These are phyloP conservation scores for Taenioides sp. DNA, from an alignment of 2,797 vertebrate genomes.

Conservation along the genomic window DNA sequence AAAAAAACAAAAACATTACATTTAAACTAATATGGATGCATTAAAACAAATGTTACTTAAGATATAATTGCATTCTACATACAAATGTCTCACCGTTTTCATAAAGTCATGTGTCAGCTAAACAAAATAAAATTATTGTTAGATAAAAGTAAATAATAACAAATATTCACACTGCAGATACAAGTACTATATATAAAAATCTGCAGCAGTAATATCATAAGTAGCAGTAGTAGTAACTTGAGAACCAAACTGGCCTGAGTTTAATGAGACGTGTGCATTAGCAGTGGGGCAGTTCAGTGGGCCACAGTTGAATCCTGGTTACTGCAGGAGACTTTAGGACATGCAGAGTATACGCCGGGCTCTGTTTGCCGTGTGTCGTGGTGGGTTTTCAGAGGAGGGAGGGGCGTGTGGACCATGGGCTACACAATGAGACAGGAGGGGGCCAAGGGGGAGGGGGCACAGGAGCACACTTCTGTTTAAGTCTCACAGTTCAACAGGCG, in stretches of 20 bases:
- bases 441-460: constrained; percentile 38
- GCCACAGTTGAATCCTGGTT: neutral
- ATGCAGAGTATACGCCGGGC: neutral
- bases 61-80: too few relatives aligned
- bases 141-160: too few relatives aligned
- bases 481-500: constrained; percentile 78
- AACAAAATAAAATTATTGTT: too few relatives aligned
- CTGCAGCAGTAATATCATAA: neutral
- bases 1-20: too few relatives aligned
- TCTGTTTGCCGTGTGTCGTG: constrained; percentile 17
- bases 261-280: neutral
- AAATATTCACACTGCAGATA: too few relatives aligned
- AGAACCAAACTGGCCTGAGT: neutral
- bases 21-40: too few relatives aligned
- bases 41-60: too few relatives aligned
- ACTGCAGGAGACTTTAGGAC: neutral
- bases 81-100: too few relatives aligned
- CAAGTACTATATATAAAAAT: neutral
- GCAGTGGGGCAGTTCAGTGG: neutral
- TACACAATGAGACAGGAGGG: constrained; percentile 63
- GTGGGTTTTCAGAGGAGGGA: constrained; percentile 45
- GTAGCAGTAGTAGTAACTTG: neutral
- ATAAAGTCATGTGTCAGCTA: too few relatives aligned
- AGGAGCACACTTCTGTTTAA: constrained; percentile 80
- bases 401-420: constrained; percentile 64